Percentiles rank a stretch among this genome's conserved stretches.
Evolutionary conservation across 2,888 invertebrate genomes (phyloP).

Genomic region (Parapristionchus giblindavisi): DNA sequence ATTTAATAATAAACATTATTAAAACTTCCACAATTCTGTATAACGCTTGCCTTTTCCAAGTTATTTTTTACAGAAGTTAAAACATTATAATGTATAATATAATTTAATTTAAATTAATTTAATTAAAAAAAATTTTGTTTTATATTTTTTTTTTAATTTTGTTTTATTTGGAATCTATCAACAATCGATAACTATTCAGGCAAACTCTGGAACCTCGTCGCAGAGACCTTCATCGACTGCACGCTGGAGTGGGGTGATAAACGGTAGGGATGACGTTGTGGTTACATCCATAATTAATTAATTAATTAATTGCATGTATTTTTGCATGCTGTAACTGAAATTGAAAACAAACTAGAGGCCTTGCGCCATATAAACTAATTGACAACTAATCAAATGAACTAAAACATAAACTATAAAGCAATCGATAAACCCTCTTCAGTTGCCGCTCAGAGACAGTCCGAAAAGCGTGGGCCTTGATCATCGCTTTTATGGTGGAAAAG

Average conservation of each 20-base stretch:
- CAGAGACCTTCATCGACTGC: constrained; percentile 68
- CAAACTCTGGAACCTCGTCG: constrained; percentile 66
- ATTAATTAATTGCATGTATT: too few species aligned
- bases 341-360: not conserved
- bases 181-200: constrained; percentile 39
- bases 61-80: not conserved
- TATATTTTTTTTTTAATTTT: too few species aligned
- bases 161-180: not conserved
- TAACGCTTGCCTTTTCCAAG: not conserved
- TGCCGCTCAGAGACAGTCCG: constrained; percentile 62
- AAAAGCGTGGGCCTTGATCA: constrained; percentile 68
- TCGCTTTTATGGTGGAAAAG: constrained; percentile 67
- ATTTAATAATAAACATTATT: not conserved
- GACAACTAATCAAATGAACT: not conserved
- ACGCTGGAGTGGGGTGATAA: constrained; percentile 69
- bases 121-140: too few species aligned
- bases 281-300: too few species aligned
- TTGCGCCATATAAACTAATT: not conserved
- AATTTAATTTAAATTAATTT: not conserved
- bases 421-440: too few species aligned
- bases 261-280: constrained; percentile 48
- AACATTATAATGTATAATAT: too few species aligned
- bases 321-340: too few species aligned
- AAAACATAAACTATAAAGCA: too few species aligned
- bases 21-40: not conserved